These are phyloP conservation scores for Peromyscus leucopus DNA, from an alignment of 2,113 vertebrate species.

Conservation along the genomic window DNA sequence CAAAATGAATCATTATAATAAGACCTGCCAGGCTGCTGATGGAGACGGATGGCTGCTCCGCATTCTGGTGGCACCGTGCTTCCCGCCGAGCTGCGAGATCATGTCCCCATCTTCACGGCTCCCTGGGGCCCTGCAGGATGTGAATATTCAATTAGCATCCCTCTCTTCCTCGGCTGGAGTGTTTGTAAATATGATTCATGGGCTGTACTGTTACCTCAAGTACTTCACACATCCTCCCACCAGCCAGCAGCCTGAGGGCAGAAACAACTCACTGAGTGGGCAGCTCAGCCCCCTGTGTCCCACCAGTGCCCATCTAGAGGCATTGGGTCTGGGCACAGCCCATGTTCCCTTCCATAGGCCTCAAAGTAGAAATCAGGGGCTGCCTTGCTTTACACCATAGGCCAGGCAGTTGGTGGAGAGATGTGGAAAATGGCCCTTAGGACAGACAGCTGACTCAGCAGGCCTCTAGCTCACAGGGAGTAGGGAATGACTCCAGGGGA, in stretches of 20 bases:
- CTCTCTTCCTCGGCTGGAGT: background rate
- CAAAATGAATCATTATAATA: constrained; percentile 67
- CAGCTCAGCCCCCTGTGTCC: background rate
- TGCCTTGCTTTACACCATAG: background rate
- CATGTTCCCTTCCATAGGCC: background rate
- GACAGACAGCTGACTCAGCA: background rate
- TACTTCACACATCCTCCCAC: background rate
- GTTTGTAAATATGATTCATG: constrained; percentile 76
- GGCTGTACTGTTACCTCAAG: background rate
- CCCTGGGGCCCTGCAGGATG: constrained; percentile 41
- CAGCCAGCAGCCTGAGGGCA: background rate
- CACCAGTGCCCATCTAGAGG: background rate
- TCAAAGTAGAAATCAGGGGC: background rate
- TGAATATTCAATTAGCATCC: constrained; percentile 72
- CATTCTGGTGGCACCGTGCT: background rate
- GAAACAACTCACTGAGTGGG: background rate
- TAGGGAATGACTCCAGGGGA: background rate
- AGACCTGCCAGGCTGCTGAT: constrained; percentile 45
- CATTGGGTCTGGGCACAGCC: background rate
- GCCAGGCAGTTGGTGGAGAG: background rate
- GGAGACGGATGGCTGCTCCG: background rate
- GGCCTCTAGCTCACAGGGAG: background rate
- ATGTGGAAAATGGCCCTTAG: background rate
- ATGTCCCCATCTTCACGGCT: background rate
- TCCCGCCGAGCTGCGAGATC: constrained; percentile 31